These are phyloP conservation scores for Erpobdella octoculata DNA, from an alignment of 2,888 invertebrate genomes.

Conservation along the genomic window DNA sequence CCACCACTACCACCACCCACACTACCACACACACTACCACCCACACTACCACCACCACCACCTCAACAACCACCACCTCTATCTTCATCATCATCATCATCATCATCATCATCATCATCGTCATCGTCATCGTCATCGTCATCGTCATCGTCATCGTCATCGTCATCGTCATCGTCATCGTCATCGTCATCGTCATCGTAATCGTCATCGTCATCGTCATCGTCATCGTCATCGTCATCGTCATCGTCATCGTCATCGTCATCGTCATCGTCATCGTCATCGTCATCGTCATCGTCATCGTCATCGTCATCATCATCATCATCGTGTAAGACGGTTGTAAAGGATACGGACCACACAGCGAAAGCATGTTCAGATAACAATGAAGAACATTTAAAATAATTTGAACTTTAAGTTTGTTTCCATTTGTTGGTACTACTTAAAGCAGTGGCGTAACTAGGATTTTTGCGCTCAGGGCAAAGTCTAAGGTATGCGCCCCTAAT, in stretches of 20 bases:
- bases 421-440: too few relatives aligned
- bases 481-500: too few relatives aligned
- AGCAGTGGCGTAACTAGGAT: too few relatives aligned
- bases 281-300: constrained; percentile 24
- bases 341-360: too few relatives aligned
- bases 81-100: constrained; percentile 32
- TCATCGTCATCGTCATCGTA: constrained; percentile 25
- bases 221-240: neutral
- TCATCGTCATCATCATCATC: constrained; percentile 10
- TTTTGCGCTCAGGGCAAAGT: too few relatives aligned
- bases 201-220: constrained; percentile 9
- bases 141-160: constrained; percentile 31
- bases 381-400: too few relatives aligned
- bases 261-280: constrained; percentile 15
- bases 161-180: constrained; percentile 31
- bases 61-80: constrained; percentile 26
- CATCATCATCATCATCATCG: constrained; percentile 30
- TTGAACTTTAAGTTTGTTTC: too few relatives aligned
- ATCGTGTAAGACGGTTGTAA: too few relatives aligned
- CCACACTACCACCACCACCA: constrained; percentile 30
- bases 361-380: too few relatives aligned
- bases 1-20: neutral
- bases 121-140: constrained; percentile 33
- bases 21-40: constrained; percentile 9
- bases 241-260: constrained; percentile 15